Base-by-base conservation (phyloP, 2,113 vertebrate genomes). In the Dendrocopos noguchii region DNA sequence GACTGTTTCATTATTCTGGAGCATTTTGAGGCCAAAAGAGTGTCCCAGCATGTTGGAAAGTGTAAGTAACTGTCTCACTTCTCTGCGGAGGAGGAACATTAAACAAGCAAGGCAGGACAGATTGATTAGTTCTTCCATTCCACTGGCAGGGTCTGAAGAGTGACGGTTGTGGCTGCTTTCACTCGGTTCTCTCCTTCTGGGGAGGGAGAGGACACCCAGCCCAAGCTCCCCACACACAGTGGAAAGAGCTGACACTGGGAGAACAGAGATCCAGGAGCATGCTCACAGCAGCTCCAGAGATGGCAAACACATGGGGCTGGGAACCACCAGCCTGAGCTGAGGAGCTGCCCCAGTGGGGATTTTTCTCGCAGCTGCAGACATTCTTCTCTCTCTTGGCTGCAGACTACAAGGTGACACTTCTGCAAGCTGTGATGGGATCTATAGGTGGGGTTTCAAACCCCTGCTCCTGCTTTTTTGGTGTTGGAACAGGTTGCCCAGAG, bases 1-100 rank as follows among this genome's bases (percentile, higher is more conserved):
- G 94, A 95, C 76, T 93, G 96, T 95, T 96, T 96, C 94, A 93
- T 97, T 95, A 93, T 96, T 93, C 87, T 89, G 90, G 87, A 92
- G 94, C 44, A 20, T 80, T 77, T 66, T 77, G 65, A 90, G 95
- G 95, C 95, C 95, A 97, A 93, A 95, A 96, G 91, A 63, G 91
- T 18, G 80, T 88, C 90, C 94, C 33, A 85, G 22, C 46, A 16
- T 10, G 66, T 64, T 94, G 94, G 93, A 96, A 93, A 96, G 92
- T 94, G 57, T 91, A 87, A 68, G 90, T 94, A 80, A 97, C 52
- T 75, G 95, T 96, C 96, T 95, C 90, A 19, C 76, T 86, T 52
- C 84, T 71, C 57, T 21, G 56, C 70, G 73, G 81, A 90, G 50
- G 76, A 85, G 86, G 57, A 95, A 79, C 84, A 68, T 93, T 87